Evolutionary conservation across 2,888 invertebrate genomes (phyloP), one percentile per base, ranked within the genome.

Genomic region (Dysmachus trigonus): DNA sequence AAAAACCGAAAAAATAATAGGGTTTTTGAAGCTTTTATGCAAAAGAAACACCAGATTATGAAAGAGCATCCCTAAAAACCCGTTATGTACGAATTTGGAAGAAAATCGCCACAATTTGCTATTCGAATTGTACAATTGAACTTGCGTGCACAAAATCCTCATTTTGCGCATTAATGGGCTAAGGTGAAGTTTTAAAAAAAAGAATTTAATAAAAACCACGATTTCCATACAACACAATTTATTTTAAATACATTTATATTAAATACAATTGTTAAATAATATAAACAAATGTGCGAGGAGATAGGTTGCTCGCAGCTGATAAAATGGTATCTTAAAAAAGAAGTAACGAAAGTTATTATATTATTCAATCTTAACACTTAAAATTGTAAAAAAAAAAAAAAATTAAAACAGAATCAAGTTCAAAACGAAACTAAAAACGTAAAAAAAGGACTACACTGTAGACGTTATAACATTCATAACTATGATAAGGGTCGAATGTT

Each of bases 211-310:
- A 53, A 62, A 62, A n/a, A 27, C 8, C 22, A 62, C 62, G 10
- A 27, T 62, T 10, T 83, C 83, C 83, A 83, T 72, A 83, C 72
- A 83, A 83, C 83, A 83, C 83, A 72, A 72, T 83, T 83, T 83
- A 72, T 72, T 83, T 83, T 83, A 72, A 83, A 83, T 81, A 83
- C 72, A 83, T 83, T 83, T 83, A 83, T 83, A 83, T 83, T 83
- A 83, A 83, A 83, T 83, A 83, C 83, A 83, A 71, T 83, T 83
- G 72, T 83, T 83, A 83, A 83, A 83, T 83, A 83, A 83, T 83
- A 83, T 83, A 83, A 83, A 83, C 83, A 83, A 83, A 83, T 30
- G 38, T 71, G 82, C 72, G 83, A 18, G 72, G 72, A 83, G 47
- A 62, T 72, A 83, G 27, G 53, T 38, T 27, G 38, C 38, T 35